Evolutionary conservation across 2,888 invertebrate species (phyloP), one percentile per base, ranked within the genome.

Genomic region (Autographa pulchrina): DNA sequence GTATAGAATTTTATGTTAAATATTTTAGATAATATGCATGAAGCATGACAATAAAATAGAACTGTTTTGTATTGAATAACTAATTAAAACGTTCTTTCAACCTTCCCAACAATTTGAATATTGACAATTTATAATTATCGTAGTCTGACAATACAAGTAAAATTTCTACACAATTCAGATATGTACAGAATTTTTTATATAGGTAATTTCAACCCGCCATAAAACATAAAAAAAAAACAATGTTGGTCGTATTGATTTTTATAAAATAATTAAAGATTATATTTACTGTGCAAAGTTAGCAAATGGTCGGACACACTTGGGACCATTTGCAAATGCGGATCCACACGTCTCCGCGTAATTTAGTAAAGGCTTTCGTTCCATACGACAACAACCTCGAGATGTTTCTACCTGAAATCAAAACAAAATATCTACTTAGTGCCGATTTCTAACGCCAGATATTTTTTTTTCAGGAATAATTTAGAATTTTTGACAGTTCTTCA

Each of bases 301-400:
- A 75, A 94, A 96, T 25, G 90, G 93, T 68, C 94, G 91, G 0
- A 96, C 80, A 74, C 86, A 84, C 76, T 93, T 92, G 0, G 97
- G 97, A 25, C 97, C 97, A 77, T 96, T 96, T 18, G 91, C 89
- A 83, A 97, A 97, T 6, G 96, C 96, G 13, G 96, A 93, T 85
- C 96, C 96, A 72, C 97, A 97, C 1, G 97, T 97, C 75, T 96
- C 96, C 5, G 97, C 96, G 86, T 97, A 97, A 68, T 96, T 96
- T 70, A 97, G 85, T 35, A 92, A 85, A 0, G 96, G 96, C 68
- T 93, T 94, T 54, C 86, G 85, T 61, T 96, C 94, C 18, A 96
- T 64, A 54, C 88, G 90, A 80, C 96, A 96, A 75, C 96, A 94
- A 18, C 86, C 90, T 68, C 92, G 88, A 1, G 96, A 96, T 11